Conservation (phyloP, 2,113 vertebrate species). For the Pelmatolapia mariae region DNA sequence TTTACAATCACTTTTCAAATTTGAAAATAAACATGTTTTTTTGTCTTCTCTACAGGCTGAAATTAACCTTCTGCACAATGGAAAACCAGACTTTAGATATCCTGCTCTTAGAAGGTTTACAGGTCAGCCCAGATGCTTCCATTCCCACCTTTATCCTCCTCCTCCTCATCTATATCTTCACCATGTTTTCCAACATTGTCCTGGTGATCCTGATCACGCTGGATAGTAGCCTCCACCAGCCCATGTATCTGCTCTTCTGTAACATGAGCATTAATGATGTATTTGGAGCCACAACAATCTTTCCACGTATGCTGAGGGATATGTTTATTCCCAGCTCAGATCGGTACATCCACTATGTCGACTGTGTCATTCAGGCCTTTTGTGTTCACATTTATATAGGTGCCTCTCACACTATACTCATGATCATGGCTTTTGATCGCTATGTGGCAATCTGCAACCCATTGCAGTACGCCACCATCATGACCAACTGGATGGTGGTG, state of each 20-base stretch:
- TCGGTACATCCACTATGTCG: constrained; percentile 15
- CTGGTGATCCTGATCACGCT: constrained; percentile 31
- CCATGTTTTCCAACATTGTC: constrained; percentile 33
- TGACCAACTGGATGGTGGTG: constrained; percentile 44
- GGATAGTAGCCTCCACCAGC: constrained; percentile 55
- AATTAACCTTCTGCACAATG: neutral
- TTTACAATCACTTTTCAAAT: neutral
- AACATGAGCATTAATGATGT: constrained; percentile 59
- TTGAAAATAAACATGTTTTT: rapidly evolving
- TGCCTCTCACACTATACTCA: constrained; percentile 42
- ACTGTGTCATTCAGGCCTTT: constrained; percentile 60
- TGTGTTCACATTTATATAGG: constrained; percentile 25
- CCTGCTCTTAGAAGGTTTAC: constrained; percentile 47
- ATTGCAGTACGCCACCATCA: constrained; percentile 40
- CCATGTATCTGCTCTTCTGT: constrained; percentile 67
- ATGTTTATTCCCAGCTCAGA: neutral
- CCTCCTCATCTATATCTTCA: constrained; percentile 46
- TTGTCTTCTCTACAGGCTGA: neutral
- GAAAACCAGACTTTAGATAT: constrained; percentile 36
- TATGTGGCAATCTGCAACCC: constrained; percentile 65
- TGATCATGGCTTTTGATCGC: constrained; percentile 66
- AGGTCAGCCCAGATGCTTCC: neutral
- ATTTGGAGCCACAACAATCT: constrained; percentile 9
- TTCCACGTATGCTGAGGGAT: constrained; percentile 45
- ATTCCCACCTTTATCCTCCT: constrained; percentile 26